phyloP scores from a whole-genome alignment of 2,113 vertebrate genomes.

The Antennarius striatus region DNA sequence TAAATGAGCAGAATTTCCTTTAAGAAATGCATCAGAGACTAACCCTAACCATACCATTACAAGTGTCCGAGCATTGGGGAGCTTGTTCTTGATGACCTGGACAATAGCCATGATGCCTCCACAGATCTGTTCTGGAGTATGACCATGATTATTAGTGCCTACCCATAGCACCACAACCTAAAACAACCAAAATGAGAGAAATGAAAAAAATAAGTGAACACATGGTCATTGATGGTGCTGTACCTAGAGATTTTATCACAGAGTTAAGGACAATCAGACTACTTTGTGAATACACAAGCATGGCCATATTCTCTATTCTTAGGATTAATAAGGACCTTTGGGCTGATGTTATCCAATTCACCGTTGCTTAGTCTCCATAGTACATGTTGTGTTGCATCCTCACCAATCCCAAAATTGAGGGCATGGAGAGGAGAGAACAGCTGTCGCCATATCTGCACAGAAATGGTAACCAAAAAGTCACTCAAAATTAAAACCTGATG shows the following conservation, averaged over 20 bases:
- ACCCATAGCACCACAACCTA: slow-evolving; percentile 92
- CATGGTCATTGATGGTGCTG: background rate
- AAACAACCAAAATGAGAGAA: slow-evolving; percentile 24
- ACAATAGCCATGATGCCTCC: slow-evolving; percentile 86
- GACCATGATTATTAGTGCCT: slow-evolving; percentile 88
- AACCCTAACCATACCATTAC: slow-evolving; percentile 80
- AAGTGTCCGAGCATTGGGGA: slow-evolving; percentile 83
- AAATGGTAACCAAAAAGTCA: slow-evolving; percentile 1
- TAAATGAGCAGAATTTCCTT: background rate
- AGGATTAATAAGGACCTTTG: slow-evolving; percentile 81
- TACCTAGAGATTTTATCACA: slow-evolving; percentile 6
- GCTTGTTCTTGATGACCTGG: slow-evolving; percentile 83
- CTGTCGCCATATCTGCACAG: slow-evolving; percentile 86
- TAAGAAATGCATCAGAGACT: slow-evolving; percentile 9
- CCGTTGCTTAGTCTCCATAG: slow-evolving; percentile 90
- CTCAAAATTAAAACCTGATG: background rate
- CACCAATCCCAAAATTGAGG: slow-evolving; percentile 89
- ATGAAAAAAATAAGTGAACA: slow-evolving; percentile 5
- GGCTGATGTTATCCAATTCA: slow-evolving; percentile 88
- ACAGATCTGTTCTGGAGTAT: slow-evolving; percentile 85
- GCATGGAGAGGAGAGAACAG: slow-evolving; percentile 91
- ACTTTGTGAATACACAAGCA: slow-evolving; percentile 40
- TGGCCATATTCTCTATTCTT: slow-evolving; percentile 36
- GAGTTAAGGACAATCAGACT: slow-evolving; percentile 37
- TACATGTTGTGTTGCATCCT: slow-evolving; percentile 89